A percentile compares a stretch with the other conserved stretches of the same genome.
These are phyloP conservation scores for Orchesellides sinensis DNA, from an alignment of 2,888 invertebrate species.

Conservation along the genomic window DNA sequence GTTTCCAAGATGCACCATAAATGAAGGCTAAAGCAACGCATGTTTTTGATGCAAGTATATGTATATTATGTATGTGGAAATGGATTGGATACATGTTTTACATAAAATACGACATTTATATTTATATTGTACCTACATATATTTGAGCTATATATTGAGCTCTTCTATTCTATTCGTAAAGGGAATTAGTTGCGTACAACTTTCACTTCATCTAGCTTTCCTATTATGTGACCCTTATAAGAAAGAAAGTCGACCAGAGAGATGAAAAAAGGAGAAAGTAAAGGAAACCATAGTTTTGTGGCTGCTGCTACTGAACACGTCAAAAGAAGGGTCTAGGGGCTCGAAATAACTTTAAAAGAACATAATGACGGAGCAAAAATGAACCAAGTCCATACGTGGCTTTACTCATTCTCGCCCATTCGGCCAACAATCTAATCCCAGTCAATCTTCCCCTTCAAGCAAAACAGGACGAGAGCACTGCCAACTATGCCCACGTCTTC, in stretches of 20 bases:
- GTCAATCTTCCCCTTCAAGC: neutral
- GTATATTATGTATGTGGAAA: too few species aligned
- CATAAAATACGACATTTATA: neutral
- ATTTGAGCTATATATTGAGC: neutral
- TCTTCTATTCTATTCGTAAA: neutral
- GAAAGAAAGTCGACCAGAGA: constrained; percentile 5
- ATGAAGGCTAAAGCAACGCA: too few species aligned
- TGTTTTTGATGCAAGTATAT: too few species aligned
- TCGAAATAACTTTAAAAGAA: neutral
- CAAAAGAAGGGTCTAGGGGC: neutral
- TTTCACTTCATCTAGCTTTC: neutral
- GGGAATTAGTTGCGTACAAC: neutral
- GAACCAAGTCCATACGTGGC: neutral
- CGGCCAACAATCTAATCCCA: constrained; percentile 15
- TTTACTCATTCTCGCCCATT: neutral
- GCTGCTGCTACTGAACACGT: constrained; percentile 19
- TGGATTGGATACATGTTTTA: neutral
- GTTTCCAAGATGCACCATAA: too few species aligned
- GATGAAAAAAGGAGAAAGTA: constrained; percentile 1
- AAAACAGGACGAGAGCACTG: too few species aligned
- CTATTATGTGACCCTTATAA: constrained; percentile 21
- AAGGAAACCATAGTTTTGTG: constrained; percentile 21
- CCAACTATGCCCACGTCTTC: too few species aligned
- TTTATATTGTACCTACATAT: neutral
- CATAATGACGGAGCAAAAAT: neutral